Conservation (phyloP, 2,113 vertebrate species). For the Heloderma charlesbogerti region DNA sequence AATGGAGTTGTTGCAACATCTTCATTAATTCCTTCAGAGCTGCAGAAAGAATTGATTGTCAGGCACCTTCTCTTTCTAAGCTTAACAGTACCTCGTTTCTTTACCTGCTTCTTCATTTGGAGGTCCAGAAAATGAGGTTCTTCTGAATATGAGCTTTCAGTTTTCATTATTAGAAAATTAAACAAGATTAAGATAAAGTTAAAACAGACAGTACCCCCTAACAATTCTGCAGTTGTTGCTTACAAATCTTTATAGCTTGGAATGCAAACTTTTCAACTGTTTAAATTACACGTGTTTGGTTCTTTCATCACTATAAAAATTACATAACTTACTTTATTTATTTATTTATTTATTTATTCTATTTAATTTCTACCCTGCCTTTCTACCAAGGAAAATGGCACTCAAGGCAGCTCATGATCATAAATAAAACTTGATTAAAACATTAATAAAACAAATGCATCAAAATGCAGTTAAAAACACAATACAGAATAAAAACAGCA, state of each 20-base stretch:
- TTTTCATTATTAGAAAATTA: not conserved
- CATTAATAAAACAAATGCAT: too few relatives aligned
- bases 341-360: too few relatives aligned
- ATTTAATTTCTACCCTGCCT: too few relatives aligned
- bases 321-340: too few relatives aligned
- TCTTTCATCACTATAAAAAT: not conserved
- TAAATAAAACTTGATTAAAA: too few relatives aligned
- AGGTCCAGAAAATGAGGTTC: not conserved
- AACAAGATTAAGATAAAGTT: not conserved
- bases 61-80: not conserved
- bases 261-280: not conserved
- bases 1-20: conserved; percentile 42
- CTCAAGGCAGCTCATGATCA: too few relatives aligned
- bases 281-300: too few relatives aligned
- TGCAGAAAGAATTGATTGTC: conserved; percentile 51
- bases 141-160: not conserved
- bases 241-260: not conserved
- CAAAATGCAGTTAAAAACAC: too few relatives aligned
- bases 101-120: not conserved
- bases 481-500: too few relatives aligned
- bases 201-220: not conserved
- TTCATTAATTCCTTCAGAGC: conserved; percentile 55
- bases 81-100: not conserved
- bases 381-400: too few relatives aligned
- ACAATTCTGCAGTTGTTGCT: not conserved